Base-by-base conservation (phyloP, 2,113 vertebrate species). In the Podilymbus podiceps region DNA sequence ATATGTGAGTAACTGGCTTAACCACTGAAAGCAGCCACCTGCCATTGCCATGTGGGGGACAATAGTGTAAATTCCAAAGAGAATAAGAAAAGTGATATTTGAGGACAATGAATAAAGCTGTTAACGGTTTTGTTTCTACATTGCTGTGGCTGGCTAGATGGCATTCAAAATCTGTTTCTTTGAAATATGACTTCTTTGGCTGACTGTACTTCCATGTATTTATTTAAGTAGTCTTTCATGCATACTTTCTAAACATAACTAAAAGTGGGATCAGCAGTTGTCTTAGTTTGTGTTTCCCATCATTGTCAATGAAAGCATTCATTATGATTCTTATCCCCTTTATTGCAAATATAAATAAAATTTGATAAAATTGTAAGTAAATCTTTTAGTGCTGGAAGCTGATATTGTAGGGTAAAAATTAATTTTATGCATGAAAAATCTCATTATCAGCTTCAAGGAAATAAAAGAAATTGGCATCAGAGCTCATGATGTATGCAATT, bases 391-490 rank as follows among this genome's bases (percentile, higher is more conserved):
- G 82, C 76, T 93, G 84, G 66, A 98, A 93, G 83, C 88, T 94
- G 94, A 96, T 91, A 95, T 75, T 98, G 97, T 60, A 90, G 49
- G 96, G 81, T 47, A 98, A 97, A 98, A 98, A 97, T 84, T 97
- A 98, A 98, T 98, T 98, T 97, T 97, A 97, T 98, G 97, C 91
- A 95, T 98, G 98, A 97, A 97, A 97, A 98, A 96, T 97, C 97
- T 98, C 93, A 97, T 97, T 98, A 97, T 82, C 85, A 92, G 92
- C 95, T 96, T 96, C 88, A 88, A 12, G 9, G 77, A 98, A 98
- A 97, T 96, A 96, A 96, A 95, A 95, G 88, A 88, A 95, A 81
- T 79, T 88, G 87, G 44, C 94, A 94, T 68, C 75, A 83, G 82
- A 93, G 69, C 68, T 64, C 30, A 38, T 5, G 12, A 88, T 46